These are phyloP conservation scores for Urophycis tenuis DNA, from an alignment of 2,797 vertebrate species.

Conservation along the genomic window DNA sequence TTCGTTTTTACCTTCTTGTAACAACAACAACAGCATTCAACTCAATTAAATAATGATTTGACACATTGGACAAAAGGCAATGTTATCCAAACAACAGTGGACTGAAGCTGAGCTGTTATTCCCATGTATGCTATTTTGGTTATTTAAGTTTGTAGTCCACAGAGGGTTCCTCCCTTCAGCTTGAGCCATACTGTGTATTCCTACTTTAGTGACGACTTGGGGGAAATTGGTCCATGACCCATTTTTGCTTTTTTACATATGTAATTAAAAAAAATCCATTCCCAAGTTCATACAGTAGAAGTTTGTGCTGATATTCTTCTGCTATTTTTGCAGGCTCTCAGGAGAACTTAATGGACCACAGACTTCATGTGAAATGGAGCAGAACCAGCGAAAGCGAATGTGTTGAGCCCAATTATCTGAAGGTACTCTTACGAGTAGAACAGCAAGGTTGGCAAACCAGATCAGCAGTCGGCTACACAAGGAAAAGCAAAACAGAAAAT, in stretches of 20 bases:
- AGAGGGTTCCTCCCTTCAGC: background rate
- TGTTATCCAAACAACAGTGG: background rate
- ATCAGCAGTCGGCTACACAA: conserved; percentile 8
- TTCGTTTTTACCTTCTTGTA: background rate
- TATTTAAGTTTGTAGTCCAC: background rate
- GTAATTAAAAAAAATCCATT: conserved; percentile 24
- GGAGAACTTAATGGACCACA: conserved; percentile 44
- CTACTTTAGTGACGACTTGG: conserved; percentile 28
- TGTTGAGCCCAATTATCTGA: conserved; percentile 39
- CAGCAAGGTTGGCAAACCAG: conserved; percentile 31
- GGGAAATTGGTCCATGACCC: conserved; percentile 38
- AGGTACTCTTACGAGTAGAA: conserved; percentile 11
- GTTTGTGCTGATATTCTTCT: conserved; percentile 29
- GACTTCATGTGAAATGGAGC: conserved; percentile 60
- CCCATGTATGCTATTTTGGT: background rate
- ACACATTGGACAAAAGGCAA: background rate
- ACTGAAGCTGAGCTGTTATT: background rate
- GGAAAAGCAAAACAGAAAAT: conserved; percentile 7
- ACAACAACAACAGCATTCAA: background rate
- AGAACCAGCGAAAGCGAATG: conserved; percentile 55
- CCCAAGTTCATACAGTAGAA: conserved; percentile 17
- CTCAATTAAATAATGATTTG: background rate
- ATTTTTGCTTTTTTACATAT: conserved; percentile 41
- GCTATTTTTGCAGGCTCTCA: conserved; percentile 34
- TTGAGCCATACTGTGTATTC: conserved; percentile 29